These are phyloP conservation scores for Malurus leucopterus DNA, from an alignment of 2,797 vertebrate species.

Conservation along the genomic window DNA sequence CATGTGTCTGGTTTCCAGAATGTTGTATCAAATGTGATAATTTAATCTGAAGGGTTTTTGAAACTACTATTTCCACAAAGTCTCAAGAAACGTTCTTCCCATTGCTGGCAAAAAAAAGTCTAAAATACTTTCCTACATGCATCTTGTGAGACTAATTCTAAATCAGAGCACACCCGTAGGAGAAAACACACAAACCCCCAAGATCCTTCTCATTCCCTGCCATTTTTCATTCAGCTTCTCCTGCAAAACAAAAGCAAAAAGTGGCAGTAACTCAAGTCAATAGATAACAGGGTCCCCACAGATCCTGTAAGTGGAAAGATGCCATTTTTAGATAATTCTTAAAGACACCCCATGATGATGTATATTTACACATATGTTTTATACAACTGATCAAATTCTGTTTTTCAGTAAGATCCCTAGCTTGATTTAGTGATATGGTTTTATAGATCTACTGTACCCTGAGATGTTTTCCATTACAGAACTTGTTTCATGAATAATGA, in stretches of 20 bases:
- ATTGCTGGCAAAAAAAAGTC: background rate
- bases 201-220: background rate
- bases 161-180: background rate
- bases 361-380: background rate
- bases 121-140: background rate
- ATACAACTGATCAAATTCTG: background rate
- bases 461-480: background rate
- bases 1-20: background rate
- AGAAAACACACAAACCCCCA: background rate
- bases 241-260: conserved; percentile 28
- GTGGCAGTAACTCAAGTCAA: background rate
- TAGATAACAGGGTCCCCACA: background rate
- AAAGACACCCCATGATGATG: background rate
- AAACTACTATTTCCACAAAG: background rate
- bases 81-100: background rate
- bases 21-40: background rate
- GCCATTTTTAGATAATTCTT: conserved; percentile 48
- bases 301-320: background rate
- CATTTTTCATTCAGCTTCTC: conserved; percentile 1
- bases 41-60: background rate
- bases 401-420: background rate
- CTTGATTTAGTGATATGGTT: background rate
- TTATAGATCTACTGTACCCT: background rate
- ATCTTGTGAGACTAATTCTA: background rate
- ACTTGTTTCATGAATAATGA: background rate